Percentiles rank a stretch among this genome's conserved stretches.
These are phyloP conservation scores for Sebastes oblongus DNA, from an alignment of 2,797 vertebrate species.

Conservation along the genomic window DNA sequence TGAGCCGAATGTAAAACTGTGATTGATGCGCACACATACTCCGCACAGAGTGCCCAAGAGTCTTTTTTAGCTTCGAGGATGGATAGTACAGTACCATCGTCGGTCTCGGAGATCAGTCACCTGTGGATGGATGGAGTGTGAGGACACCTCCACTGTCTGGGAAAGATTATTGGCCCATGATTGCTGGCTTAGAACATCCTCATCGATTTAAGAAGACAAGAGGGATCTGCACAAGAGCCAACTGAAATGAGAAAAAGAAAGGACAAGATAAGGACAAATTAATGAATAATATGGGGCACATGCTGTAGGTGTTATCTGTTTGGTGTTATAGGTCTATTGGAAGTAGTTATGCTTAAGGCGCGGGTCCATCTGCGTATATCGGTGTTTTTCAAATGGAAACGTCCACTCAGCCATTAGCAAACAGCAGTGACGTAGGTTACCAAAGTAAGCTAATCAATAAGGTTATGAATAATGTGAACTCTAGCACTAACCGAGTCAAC, in stretches of 20 bases:
- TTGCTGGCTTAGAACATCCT: background rate
- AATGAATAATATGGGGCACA: background rate
- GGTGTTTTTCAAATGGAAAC: too few relatives aligned
- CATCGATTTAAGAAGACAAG: constrained; percentile 1
- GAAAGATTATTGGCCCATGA: constrained; percentile 17
- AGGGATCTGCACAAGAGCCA: background rate
- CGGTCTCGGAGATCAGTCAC: background rate
- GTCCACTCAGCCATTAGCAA: too few relatives aligned
- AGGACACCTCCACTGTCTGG: constrained; percentile 14
- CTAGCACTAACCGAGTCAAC: too few relatives aligned
- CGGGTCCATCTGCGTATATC: too few relatives aligned
- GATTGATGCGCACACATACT: background rate
- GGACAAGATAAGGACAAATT: background rate
- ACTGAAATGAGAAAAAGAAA: background rate
- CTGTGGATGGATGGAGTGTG: background rate
- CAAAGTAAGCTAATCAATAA: too few relatives aligned
- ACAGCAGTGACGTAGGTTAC: too few relatives aligned
- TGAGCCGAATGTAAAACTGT: background rate
- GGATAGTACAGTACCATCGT: background rate
- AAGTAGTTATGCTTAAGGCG: background rate
- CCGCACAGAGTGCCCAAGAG: background rate
- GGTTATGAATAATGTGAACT: too few relatives aligned
- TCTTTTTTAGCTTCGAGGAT: background rate
- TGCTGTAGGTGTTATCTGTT: background rate
- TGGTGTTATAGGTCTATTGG: background rate